phyloP scores from a whole-genome alignment of 2,888 invertebrate genomes.

The Agriopis aurantiaria region DNA sequence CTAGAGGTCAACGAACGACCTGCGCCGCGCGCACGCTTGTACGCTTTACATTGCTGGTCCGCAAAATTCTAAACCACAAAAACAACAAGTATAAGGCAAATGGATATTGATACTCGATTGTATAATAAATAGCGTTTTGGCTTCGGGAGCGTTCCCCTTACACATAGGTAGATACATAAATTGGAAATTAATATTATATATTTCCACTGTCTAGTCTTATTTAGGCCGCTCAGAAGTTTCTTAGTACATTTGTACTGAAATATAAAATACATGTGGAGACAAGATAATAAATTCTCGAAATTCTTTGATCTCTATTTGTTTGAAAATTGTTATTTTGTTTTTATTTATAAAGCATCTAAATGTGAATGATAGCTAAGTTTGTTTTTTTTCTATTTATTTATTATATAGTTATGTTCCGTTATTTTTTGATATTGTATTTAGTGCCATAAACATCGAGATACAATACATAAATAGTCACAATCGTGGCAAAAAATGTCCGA shows the following conservation, averaged over 20 bases:
- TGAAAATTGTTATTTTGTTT: constrained; percentile 4
- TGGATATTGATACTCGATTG: too few species aligned
- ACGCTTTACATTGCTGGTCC: too few species aligned
- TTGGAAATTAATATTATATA: not conserved
- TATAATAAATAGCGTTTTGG: too few species aligned
- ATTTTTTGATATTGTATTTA: constrained; percentile 30
- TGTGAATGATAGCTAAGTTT: constrained; percentile 8
- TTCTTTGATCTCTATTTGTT: constrained; percentile 10
- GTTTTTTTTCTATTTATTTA: constrained; percentile 4
- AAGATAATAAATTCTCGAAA: not conserved
- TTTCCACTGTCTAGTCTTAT: constrained; percentile 10
- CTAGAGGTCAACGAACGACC: too few species aligned
- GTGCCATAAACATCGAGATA: constrained; percentile 13
- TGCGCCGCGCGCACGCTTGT: too few species aligned
- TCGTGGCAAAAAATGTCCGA: too few species aligned
- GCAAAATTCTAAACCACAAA: too few species aligned
- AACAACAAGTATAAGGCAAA: too few species aligned
- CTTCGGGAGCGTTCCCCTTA: too few species aligned
- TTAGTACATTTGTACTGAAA: not conserved
- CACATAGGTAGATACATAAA: too few species aligned
- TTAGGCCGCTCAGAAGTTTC: not conserved
- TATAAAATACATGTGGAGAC: constrained; percentile 19
- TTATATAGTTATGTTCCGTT: constrained; percentile 3
- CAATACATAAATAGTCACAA: too few species aligned
- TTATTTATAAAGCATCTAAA: constrained; percentile 5